Evolutionary conservation across 1,140 invertebrate genomes (phyloP).

Genomic region (Steinernema feltiae): DNA sequence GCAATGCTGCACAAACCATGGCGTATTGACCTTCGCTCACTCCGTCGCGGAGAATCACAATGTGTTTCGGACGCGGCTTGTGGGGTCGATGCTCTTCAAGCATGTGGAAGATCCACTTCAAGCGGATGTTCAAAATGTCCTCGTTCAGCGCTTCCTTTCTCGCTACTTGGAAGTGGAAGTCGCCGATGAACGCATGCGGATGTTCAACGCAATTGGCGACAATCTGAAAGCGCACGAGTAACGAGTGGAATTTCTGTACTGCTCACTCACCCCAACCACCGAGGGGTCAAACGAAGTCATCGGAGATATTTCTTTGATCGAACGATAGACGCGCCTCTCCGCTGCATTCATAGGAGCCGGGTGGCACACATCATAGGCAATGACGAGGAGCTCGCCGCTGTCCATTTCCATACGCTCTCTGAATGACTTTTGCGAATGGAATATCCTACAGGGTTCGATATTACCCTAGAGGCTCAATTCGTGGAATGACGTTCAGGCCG

Average conservation of each 20-base stretch:
- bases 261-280: neutral
- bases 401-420: neutral
- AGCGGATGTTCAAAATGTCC: neutral
- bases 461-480: neutral
- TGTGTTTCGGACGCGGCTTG: neutral
- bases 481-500: neutral
- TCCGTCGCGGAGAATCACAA: conserved; percentile 26
- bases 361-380: conserved; percentile 2
- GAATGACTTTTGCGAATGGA: neutral
- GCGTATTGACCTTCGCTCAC: conserved; percentile 29
- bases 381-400: neutral
- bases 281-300: neutral
- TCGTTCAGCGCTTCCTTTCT: conserved; percentile 20
- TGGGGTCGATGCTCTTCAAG: conserved; percentile 9
- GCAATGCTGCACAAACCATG: conserved; percentile 12
- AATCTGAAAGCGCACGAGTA: conserved; percentile 16
- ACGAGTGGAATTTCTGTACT: too few relatives aligned
- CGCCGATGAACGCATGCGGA: conserved; percentile 25
- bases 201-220: conserved; percentile 17
- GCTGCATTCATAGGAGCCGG: neutral
- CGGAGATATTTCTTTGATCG: neutral
- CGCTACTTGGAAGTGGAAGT: conserved; percentile 30
- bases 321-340: neutral
- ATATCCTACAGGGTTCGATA: too few relatives aligned
- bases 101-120: conserved; percentile 16